Conservation (phyloP, 2,888 invertebrate genomes). For the Ichneumoninae sp. region DNA sequence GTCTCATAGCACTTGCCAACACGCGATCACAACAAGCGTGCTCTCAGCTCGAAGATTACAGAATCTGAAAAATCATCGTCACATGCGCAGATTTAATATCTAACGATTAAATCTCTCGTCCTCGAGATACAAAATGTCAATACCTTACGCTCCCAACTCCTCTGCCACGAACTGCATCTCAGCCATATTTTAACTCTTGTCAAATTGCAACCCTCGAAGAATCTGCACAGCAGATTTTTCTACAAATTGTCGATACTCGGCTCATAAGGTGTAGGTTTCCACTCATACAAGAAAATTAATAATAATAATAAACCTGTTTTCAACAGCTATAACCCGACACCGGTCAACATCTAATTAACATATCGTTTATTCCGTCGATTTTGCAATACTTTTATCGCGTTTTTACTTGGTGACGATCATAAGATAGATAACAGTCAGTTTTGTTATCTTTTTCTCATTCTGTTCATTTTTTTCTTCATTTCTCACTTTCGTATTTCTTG, state of each 20-base stretch:
- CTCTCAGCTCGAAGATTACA: not conserved
- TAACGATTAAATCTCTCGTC: not conserved
- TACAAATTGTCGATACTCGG: not conserved
- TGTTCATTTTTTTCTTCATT: not conserved
- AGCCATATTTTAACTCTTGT: not conserved
- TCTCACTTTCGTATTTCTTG: not conserved
- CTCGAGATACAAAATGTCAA: not conserved
- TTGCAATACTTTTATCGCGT: not conserved
- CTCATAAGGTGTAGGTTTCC: not conserved
- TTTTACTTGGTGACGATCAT: not conserved
- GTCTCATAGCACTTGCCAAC: not conserved
- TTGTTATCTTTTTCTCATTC: not conserved
- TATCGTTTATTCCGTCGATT: not conserved
- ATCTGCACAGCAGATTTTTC: not conserved
- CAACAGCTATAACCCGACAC: not conserved
- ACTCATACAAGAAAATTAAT: not conserved
- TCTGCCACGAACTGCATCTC: not conserved
- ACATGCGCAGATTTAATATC: not conserved
- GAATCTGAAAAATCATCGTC: constrained; percentile 44
- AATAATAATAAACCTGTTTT: not conserved
- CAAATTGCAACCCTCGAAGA: not conserved
- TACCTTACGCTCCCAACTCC: not conserved
- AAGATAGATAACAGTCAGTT: not conserved
- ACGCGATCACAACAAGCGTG: not conserved
- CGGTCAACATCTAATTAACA: not conserved